Conservation (phyloP, 2,113 vertebrate genomes). For the Crotophaga sulcirostris region DNA sequence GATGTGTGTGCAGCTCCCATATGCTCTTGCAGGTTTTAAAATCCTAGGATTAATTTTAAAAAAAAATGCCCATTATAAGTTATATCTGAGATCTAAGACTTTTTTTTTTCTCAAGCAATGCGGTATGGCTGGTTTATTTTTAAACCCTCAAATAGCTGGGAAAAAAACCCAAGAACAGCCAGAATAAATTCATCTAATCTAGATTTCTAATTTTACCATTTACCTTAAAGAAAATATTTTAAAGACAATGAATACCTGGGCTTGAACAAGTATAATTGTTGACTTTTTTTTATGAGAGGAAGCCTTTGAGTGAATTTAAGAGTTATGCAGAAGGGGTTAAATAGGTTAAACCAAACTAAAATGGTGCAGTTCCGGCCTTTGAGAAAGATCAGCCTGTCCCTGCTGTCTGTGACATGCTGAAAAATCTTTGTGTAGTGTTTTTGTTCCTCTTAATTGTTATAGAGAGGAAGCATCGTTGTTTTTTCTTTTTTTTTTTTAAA, state of each 20-base stretch:
- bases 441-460: not conserved
- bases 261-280: rapidly evolving
- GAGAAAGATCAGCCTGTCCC: not conserved
- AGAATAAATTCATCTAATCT: not conserved
- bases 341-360: not conserved
- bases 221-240: not conserved
- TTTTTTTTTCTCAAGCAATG: not conserved
- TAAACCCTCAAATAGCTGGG: not conserved
- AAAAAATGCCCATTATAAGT: not conserved
- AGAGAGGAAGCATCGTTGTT: not conserved
- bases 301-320: not conserved
- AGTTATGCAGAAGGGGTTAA: not conserved
- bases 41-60: not conserved
- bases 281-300: not conserved
- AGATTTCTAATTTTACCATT: not conserved
- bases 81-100: not conserved
- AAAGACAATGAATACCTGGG: not conserved
- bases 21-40: not conserved
- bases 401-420: not conserved
- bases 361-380: not conserved
- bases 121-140: slow-evolving; percentile 15
- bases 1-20: not conserved
- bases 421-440: not conserved
- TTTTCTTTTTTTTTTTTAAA: not conserved
- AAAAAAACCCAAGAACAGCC: not conserved